Base-by-base conservation (phyloP, 2,113 vertebrate genomes). In the Entosphenus tridentatus region DNA sequence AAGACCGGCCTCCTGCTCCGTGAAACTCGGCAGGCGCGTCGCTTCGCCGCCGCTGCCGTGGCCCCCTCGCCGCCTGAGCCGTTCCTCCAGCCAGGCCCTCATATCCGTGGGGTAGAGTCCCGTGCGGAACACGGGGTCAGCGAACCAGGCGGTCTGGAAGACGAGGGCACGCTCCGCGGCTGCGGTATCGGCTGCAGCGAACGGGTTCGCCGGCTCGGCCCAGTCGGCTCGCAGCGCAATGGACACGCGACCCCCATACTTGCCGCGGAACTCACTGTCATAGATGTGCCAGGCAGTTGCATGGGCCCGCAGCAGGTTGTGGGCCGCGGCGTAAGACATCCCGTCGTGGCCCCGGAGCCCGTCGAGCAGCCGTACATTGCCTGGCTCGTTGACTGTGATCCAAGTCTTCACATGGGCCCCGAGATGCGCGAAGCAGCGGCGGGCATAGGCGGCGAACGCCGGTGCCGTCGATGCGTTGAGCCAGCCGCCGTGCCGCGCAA, bases 191-290 rank as follows among this genome's bases (percentile, higher is more conserved):
- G 84, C 81, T 2, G 76, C 78, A 69, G 83, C 89, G 76, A 85
- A 87, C 1, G 87, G 88, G 72, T 85, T 89, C 11, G 93, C 91
- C 1, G 91, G 91, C 58, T 98, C 91, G 11, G 88, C 77, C 93
- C 93, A 98, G 73, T 95, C 87, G 0, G 87, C 86, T 74, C 90
- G 86, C 73, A 98, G 77, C 68, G 82, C 83, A 71, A 98, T 81
- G 56, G 93, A 95, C 71, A 89, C 81, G 73, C 82, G 79, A 12
- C 91, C 93, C 1, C 84, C 80, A 76, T 98, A 90, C 2, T 73
- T 16, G 11, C 17, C 75, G 72, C 91, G 80, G 71, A 95, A 98
- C 70, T 84, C 78, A 8, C 57, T 69, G 71, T 96, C 80, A 2
- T 98, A 98, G 6, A 77, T 59, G n/a, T 58, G 86, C 93, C 93